Base-by-base conservation (phyloP, 2,113 vertebrate genomes). In the Scalopus aquaticus region DNA sequence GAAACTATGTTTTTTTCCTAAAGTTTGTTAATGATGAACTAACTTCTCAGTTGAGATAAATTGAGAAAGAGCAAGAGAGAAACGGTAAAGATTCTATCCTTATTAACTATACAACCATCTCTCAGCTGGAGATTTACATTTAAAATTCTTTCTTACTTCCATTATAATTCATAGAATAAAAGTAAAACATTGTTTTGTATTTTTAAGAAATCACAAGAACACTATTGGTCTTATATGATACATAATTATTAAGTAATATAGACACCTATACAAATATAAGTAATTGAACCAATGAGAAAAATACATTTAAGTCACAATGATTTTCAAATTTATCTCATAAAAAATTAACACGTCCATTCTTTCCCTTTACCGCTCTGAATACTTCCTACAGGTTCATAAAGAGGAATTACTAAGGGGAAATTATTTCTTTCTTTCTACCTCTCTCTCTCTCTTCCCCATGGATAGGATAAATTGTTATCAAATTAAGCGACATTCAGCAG, bases 261-360 rank as follows among this genome's bases (percentile, higher is more conserved):
- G 19, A 58, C 46, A 42, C 49, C n/a, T 73, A 51, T 62, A 44
- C 7, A 90, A 76, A 35, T 46, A 24, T 46, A 85, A 78, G 8
- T 10, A 37, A 1, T 24, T 77, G 7, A 44, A 46, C 8, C 56
- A 86, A 72, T 9, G 26, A 86, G 35, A 92, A 69, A 86, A 13
- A 58, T 3, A 22, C 15, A 24, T 65, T 92, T 82, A 83, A 73
- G 32, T 74, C 6, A 60, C 51, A 76, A 42, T 58, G 12, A 19
- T 81, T 91, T 92, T 60, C 46, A 81, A 69, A 49, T 69, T 88
- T 85, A 56, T 78, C 56, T 81, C 70, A 19, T 70, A 58, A 72
- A 74, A 73, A 54, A 22, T 5, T 28, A 81, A 69, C 0, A 4
- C 54, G 64, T 1, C 39, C 58, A 73, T 88, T 42, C 11, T 0